phyloP scores from a whole-genome alignment of 2,888 invertebrate species.

The Archaeoteleia sp. region DNA sequence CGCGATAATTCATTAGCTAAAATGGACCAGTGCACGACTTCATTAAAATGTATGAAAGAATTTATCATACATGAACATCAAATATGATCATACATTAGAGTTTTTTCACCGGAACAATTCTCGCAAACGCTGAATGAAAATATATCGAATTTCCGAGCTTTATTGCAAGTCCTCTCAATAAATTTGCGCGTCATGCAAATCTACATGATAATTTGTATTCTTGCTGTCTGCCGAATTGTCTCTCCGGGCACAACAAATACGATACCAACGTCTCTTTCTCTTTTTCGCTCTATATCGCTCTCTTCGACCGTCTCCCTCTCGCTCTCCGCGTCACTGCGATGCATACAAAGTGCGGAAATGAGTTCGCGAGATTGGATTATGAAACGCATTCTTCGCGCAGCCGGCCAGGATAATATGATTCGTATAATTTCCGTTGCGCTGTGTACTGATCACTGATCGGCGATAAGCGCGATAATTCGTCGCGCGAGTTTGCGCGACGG shows the following conservation, averaged over 20 bases:
- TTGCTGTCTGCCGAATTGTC: constrained; percentile 35
- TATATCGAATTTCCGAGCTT: constrained; percentile 28
- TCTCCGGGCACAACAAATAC: constrained; percentile 30
- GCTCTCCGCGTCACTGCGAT: constrained; percentile 8
- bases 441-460: constrained; percentile 45
- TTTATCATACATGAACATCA: too few relatives aligned
- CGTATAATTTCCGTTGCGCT: constrained; percentile 62
- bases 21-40: too few relatives aligned
- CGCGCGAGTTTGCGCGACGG: constrained; percentile 34
- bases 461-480: constrained; percentile 55
- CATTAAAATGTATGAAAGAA: too few relatives aligned
- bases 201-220: constrained; percentile 45
- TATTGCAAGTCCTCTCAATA: constrained; percentile 35
- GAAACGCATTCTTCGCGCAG: constrained; percentile 57
- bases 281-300: constrained; percentile 2
- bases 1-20: too few relatives aligned
- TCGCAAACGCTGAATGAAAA: constrained; percentile 10
- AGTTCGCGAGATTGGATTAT: constrained; percentile 58
- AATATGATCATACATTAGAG: too few relatives aligned
- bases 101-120: too few relatives aligned
- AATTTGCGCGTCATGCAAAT: constrained; percentile 46
- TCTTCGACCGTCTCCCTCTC: neutral
- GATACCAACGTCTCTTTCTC: constrained; percentile 1
- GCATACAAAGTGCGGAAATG: constrained; percentile 59
- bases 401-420: constrained; percentile 58